A percentile compares a stretch with the other conserved stretches of the same genome.
These are phyloP conservation scores for Ancistrus triradiatus DNA, from an alignment of 2,113 vertebrate species.

Conservation along the genomic window DNA sequence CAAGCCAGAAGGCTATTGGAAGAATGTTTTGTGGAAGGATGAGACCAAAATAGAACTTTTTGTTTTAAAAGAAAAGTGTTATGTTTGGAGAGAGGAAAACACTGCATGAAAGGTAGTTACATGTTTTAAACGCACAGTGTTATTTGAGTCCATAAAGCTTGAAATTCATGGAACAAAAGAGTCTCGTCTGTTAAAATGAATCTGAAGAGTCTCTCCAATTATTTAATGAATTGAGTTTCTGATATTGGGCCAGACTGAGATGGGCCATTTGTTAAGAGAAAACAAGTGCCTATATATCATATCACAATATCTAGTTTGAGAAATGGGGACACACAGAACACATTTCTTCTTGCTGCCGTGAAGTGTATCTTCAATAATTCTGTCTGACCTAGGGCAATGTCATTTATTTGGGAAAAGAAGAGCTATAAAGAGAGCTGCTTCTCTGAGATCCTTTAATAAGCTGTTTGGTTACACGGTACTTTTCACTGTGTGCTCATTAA, in stretches of 20 bases:
- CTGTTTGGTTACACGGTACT: not conserved
- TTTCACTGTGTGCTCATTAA: not conserved
- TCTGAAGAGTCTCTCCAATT: no score
- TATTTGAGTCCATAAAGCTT: not conserved
- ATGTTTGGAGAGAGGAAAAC: no score
- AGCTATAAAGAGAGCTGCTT: not conserved
- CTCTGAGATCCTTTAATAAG: not conserved
- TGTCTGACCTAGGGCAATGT: not conserved
- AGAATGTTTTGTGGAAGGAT: no score
- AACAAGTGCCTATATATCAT: not conserved
- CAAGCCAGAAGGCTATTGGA: no score
- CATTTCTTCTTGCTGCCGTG: not conserved
- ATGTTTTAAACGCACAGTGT: not conserved
- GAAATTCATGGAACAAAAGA: not conserved
- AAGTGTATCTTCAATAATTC: not conserved
- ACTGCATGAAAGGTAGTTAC: no score
- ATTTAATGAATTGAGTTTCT: no score
- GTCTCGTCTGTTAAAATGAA: no score
- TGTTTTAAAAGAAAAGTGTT: no score
- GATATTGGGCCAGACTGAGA: no score
- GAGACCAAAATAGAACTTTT: no score
- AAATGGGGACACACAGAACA: not conserved
- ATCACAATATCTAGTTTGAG: not conserved
- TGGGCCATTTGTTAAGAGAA: not conserved
- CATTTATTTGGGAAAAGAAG: not conserved